phyloP scores from a whole-genome alignment of 1,140 invertebrate species.

The Goniozus legneri region DNA sequence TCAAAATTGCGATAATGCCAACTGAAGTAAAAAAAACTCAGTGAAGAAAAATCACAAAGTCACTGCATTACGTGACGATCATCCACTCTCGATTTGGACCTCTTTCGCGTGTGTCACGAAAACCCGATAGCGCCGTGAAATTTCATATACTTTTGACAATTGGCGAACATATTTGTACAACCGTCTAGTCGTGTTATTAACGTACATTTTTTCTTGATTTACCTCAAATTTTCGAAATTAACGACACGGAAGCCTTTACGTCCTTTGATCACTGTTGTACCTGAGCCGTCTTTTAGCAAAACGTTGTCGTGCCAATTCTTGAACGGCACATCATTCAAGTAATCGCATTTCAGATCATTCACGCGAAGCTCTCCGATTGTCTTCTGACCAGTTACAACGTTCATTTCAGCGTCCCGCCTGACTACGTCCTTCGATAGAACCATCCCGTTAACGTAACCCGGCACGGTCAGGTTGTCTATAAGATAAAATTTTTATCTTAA shows the following conservation, averaged over 20 bases:
- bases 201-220: slow-evolving; percentile 3
- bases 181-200: neutral
- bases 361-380: slow-evolving; percentile 18
- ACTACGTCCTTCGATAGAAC: slow-evolving; percentile 33
- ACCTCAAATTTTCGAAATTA: slow-evolving; percentile 22
- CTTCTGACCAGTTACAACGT: slow-evolving; percentile 31
- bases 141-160: neutral
- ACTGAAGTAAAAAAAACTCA: no score
- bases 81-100: no score
- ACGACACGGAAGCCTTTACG: slow-evolving; percentile 29
- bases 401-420: slow-evolving; percentile 20
- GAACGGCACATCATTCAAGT: no score
- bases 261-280: slow-evolving; percentile 26
- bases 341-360: slow-evolving; percentile 7
- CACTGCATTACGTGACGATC: no score
- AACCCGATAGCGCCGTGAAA: neutral
- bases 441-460: slow-evolving; percentile 30
- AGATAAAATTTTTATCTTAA: neutral
- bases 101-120: no score
- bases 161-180: neutral
- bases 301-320: no score
- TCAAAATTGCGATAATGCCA: no score
- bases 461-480: slow-evolving; percentile 18
- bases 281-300: no score
- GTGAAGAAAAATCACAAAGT: no score